A percentile compares a stretch with the other conserved stretches of the same genome.
These are phyloP conservation scores for Mayetiola destructor DNA, from an alignment of 2,888 invertebrate species.

Conservation along the genomic window DNA sequence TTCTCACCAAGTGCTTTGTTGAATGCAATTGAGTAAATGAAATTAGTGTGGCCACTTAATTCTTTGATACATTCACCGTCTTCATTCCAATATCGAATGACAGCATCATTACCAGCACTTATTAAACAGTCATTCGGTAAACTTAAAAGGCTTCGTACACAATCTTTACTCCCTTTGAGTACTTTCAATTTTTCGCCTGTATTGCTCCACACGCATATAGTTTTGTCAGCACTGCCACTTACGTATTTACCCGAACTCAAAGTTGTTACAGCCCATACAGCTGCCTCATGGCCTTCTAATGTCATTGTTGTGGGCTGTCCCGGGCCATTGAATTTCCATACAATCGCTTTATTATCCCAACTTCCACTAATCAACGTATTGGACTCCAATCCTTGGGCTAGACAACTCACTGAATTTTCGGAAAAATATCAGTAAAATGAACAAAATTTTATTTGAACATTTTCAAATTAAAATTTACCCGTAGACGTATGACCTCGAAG, in stretches of 20 bases:
- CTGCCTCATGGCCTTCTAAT: constrained; percentile 58
- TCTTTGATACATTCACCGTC: constrained; percentile 62
- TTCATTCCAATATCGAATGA: constrained; percentile 69
- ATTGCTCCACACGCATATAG: constrained; percentile 67
- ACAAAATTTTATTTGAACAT: not conserved
- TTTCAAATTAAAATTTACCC: not conserved
- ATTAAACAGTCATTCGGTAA: constrained; percentile 61
- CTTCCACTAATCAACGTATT: constrained; percentile 67
- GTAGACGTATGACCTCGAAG: constrained; percentile 51
- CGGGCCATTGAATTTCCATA: constrained; percentile 55
- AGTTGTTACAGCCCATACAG: constrained; percentile 70
- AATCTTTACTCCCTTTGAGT: constrained; percentile 76
- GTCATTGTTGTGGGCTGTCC: constrained; percentile 40
- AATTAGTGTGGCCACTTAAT: constrained; percentile 73
- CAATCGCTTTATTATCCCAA: constrained; percentile 80
- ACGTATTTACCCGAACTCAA: constrained; percentile 42
- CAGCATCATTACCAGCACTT: constrained; percentile 86
- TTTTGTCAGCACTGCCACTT: constrained; percentile 88
- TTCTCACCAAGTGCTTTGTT: constrained; percentile 40
- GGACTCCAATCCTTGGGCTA: constrained; percentile 35
- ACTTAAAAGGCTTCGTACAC: constrained; percentile 67
- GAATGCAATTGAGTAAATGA: constrained; percentile 60
- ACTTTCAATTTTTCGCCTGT: constrained; percentile 50
- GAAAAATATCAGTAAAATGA: not conserved
- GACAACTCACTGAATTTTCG: constrained; percentile 36